phyloP scores from a whole-genome alignment of 2,888 invertebrate genomes.

The Drosophila ustulata region DNA sequence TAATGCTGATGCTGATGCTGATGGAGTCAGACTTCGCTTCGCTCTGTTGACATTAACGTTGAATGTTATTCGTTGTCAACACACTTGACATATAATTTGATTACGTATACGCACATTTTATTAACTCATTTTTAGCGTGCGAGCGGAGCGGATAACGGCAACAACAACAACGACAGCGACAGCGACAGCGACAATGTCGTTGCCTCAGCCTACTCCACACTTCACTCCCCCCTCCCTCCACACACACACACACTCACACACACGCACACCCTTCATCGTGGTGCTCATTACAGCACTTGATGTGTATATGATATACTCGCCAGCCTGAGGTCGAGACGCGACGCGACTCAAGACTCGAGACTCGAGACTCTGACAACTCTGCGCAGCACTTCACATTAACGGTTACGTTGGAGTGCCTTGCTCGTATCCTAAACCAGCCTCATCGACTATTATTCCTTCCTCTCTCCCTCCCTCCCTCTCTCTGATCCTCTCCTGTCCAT shows the following conservation, averaged over 20 bases:
- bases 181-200: background rate
- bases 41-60: slow-evolving; percentile 72
- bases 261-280: slow-evolving; percentile 9
- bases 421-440: slow-evolving; percentile 12
- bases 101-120: slow-evolving; percentile 80
- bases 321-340: slow-evolving; percentile 10
- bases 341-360: too few relatives aligned
- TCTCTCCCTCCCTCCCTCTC: background rate
- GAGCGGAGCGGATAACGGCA: slow-evolving; percentile 53
- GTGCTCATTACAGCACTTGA: slow-evolving; percentile 56
- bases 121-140: slow-evolving; percentile 76
- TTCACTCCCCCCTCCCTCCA: background rate
- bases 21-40: background rate
- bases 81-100: slow-evolving; percentile 82
- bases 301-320: slow-evolving; percentile 76
- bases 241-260: too few relatives aligned
- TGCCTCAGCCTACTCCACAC: slow-evolving; percentile 1
- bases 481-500: slow-evolving; percentile 25
- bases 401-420: slow-evolving; percentile 48
- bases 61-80: slow-evolving; percentile 79
- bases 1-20: slow-evolving; percentile 36
- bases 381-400: slow-evolving; percentile 69
- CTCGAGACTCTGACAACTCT: slow-evolving; percentile 4
- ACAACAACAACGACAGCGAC: slow-evolving; percentile 8
- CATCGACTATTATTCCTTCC: background rate